Percentiles rank a stretch among this genome's conserved stretches.
Evolutionary conservation across 2,113 vertebrate species (phyloP).

Genomic region (Engystomops pustulosus): DNA sequence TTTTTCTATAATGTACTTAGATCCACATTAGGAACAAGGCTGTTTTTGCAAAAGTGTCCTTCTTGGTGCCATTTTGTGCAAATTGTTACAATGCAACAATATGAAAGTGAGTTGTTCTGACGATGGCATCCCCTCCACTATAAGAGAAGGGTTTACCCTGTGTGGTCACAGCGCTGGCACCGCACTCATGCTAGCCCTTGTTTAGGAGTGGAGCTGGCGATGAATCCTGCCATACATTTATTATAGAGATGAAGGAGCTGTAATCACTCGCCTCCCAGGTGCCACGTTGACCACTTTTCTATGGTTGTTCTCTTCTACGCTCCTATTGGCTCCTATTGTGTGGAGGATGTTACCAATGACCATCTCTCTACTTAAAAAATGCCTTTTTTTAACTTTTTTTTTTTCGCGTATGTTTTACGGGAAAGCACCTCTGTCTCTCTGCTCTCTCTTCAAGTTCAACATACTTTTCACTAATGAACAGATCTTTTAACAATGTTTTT

Average conservation of each 20-base stretch:
- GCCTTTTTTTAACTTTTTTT: neutral
- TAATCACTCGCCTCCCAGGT: neutral
- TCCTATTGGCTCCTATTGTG: conserved; percentile 27
- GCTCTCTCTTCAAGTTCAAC: conserved; percentile 14
- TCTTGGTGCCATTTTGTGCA: too few species aligned
- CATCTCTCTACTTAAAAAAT: neutral
- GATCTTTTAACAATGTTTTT: conserved; percentile 41
- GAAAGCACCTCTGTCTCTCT: conserved; percentile 35
- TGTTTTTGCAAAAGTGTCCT: too few species aligned
- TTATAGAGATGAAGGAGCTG: neutral
- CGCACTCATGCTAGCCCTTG: too few species aligned
- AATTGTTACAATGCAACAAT: too few species aligned
- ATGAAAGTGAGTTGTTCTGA: too few species aligned
- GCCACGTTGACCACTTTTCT: conserved; percentile 42
- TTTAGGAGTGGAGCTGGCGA: neutral
- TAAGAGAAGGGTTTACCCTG: too few species aligned
- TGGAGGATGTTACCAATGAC: conserved; percentile 16
- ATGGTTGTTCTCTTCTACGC: conserved; percentile 18
- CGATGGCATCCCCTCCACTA: too few species aligned
- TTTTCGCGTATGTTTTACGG: neutral
- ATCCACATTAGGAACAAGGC: too few species aligned
- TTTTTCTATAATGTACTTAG: too few species aligned
- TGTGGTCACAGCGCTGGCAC: too few species aligned
- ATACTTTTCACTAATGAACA: conserved; percentile 48
- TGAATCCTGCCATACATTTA: conserved; percentile 2